phyloP scores from a whole-genome alignment of 2,797 vertebrate genomes.

The Mustela erminea region DNA sequence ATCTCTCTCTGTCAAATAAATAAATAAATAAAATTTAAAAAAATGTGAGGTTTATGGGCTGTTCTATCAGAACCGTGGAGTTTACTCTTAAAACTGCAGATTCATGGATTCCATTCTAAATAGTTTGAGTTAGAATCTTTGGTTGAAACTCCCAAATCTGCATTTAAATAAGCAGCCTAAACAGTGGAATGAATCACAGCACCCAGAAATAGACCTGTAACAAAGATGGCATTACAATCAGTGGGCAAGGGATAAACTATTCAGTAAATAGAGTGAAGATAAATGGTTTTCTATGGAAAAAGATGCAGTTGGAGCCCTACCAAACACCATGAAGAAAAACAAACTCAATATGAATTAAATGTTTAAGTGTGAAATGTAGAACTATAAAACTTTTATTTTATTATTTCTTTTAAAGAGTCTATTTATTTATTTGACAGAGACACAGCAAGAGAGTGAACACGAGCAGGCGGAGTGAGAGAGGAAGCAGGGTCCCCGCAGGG shows the following conservation, averaged over 20 bases:
- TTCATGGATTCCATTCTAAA: background rate
- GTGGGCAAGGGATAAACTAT: background rate
- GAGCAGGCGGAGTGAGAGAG: too few relatives aligned
- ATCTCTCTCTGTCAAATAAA: too few relatives aligned
- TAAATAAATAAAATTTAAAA: too few relatives aligned
- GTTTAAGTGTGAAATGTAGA: slow-evolving; percentile 1
- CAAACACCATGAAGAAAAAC: background rate
- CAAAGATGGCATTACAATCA: background rate
- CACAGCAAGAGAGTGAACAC: too few relatives aligned
- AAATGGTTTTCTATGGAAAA: background rate
- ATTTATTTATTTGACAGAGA: too few relatives aligned
- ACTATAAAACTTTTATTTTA: background rate
- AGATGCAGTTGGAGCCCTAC: background rate
- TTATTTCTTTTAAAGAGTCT: too few relatives aligned
- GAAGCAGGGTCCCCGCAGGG: too few relatives aligned
- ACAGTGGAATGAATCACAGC: background rate
- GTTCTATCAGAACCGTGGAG: background rate
- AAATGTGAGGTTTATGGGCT: background rate
- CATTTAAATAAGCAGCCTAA: background rate
- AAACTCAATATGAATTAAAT: background rate
- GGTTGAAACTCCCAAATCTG: background rate
- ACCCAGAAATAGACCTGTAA: background rate
- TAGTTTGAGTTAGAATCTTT: background rate
- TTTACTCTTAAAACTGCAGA: background rate
- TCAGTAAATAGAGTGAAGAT: background rate